Evolutionary conservation across 2,888 invertebrate genomes (phyloP), one percentile per base, ranked within the genome.

Genomic region (Cerceris ruficornis): DNA sequence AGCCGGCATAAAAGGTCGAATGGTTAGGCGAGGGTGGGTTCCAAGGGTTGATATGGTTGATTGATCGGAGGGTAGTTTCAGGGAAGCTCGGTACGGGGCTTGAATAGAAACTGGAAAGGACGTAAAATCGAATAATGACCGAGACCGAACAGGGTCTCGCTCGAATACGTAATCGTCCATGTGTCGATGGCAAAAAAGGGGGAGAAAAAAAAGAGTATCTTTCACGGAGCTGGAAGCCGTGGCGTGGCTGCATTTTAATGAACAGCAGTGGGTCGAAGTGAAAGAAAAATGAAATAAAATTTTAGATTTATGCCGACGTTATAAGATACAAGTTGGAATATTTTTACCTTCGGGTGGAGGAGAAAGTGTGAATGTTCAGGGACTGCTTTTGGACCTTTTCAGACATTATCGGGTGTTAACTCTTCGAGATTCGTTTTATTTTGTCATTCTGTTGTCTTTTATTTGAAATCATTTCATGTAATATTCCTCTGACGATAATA

Each of bases 1-100:
- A 75, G 65, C 69, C 68, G 80, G 69, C 58, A 80, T 74, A 78
- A 85, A 81, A 85, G 85, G 83, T 83, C 77, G 83, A 79, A 81
- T 65, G 83, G 71, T 77, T 61, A 72, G 28, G 70, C 69, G 80
- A 84, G 77, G 85, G 77, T 69, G 83, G 75, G 59, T 69, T 69
- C 69, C 74, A 68, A 83, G 83, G 85, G 84, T 77, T 81, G 85
- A 79, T 77, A 81, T 68, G 77, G 70, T 67, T 77, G 83, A 83
- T 84, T 77, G 77, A 70, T 77, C 77, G 77, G 17, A 67, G 70
- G 77, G 76, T 75, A 66, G 71, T 77, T 77, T 65, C 64, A n/a
- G 68, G 59, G 50, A 71, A 77, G 61, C 28, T 49, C 13, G 14
- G 68, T 15, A 50, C 42, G 64, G 57, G 50, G 65, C 60, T 71